Percentiles rank a stretch among this genome's conserved stretches.
Conservation (phyloP, 2,113 vertebrate genomes). For the Castor canadensis region DNA sequence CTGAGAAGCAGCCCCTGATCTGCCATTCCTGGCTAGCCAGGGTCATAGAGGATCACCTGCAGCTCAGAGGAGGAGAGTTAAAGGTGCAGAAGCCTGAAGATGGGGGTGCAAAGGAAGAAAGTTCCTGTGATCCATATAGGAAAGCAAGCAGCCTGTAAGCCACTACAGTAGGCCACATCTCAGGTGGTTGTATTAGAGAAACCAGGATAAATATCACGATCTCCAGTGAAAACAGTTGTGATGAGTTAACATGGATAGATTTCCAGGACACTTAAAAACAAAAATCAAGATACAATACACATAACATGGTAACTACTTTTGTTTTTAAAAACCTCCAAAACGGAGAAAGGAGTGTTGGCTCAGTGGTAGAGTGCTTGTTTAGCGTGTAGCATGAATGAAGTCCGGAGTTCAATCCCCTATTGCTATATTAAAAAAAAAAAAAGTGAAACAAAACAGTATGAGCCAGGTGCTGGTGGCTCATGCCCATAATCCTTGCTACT, state of each 20-base stretch:
- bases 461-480: too few species aligned
- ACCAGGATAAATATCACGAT: background rate
- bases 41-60: background rate
- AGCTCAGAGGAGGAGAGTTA: background rate
- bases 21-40: background rate
- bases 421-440: too few species aligned
- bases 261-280: background rate
- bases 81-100: background rate
- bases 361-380: background rate
- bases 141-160: background rate
- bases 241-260: background rate
- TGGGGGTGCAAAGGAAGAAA: background rate
- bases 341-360: background rate
- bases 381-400: background rate
- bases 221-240: background rate
- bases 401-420: background rate
- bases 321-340: slow-evolving; percentile 13
- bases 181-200: background rate
- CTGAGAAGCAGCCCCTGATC: background rate
- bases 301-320: background rate
- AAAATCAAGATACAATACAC: background rate
- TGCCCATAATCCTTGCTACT: too few species aligned
- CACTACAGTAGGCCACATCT: background rate
- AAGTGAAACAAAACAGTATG: too few species aligned
- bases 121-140: background rate